Evolutionary conservation across 2,888 invertebrate genomes (phyloP).

Genomic region (Idaea aversata): DNA sequence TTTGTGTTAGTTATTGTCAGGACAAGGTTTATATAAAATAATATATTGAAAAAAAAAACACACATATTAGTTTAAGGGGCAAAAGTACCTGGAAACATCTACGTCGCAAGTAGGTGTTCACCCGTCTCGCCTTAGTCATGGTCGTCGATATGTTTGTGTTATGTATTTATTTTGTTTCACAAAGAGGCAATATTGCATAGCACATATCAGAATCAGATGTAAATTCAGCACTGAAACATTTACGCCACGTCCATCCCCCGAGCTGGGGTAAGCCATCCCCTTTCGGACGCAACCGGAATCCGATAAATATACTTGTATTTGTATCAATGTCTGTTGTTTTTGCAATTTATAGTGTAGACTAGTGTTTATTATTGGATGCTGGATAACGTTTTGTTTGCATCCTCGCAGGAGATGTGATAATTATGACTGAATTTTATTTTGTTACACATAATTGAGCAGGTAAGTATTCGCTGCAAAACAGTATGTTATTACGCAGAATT

Average conservation of each 20-base stretch:
- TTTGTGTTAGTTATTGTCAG: no score
- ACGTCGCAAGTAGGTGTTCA: no score
- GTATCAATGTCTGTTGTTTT: conserved; percentile 47
- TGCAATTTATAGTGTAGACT: conserved; percentile 37
- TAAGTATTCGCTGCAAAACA: no score
- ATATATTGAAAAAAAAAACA: no score
- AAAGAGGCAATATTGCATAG: conserved; percentile 30
- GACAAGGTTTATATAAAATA: no score
- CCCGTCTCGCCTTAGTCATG: neutral
- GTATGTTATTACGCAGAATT: no score
- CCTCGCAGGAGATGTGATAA: neutral
- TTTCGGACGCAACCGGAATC: conserved; percentile 54
- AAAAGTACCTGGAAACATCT: no score
- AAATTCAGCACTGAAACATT: conserved; percentile 69
- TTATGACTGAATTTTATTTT: neutral
- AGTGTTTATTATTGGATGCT: conserved; percentile 1
- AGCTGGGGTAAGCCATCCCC: conserved; percentile 37
- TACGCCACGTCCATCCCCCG: conserved; percentile 62
- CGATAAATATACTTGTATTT: conserved; percentile 51
- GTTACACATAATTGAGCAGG: no score
- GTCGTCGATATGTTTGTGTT: neutral
- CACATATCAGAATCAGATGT: conserved; percentile 51
- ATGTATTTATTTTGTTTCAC: neutral
- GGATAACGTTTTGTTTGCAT: neutral
- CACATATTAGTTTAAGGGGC: no score